Percentiles rank a stretch among this genome's conserved stretches.
Conservation (phyloP, 2,113 vertebrate genomes). For the Mus pahari region DNA sequence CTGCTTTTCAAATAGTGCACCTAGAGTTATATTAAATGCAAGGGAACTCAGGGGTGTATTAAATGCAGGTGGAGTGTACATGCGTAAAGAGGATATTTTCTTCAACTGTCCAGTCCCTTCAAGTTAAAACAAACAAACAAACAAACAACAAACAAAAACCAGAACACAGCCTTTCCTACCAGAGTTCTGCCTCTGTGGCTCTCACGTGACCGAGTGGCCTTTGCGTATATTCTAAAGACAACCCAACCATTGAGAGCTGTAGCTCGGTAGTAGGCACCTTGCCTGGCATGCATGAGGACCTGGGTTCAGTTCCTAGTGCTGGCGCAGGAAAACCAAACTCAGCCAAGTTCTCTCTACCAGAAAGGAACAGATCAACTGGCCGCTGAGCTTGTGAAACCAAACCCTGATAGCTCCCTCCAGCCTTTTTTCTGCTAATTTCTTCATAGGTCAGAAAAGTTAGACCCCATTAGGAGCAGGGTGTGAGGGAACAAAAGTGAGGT, state of each 20-base stretch:
- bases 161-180: neutral
- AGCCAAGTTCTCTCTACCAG: neutral
- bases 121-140: neutral
- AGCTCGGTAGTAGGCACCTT: neutral
- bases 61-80: slow-evolving; percentile 17
- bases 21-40: slow-evolving; percentile 41
- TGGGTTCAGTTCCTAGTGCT: neutral
- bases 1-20: slow-evolving; percentile 52
- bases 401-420: neutral
- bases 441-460: slow-evolving; percentile 13
- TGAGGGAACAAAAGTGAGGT: neutral
- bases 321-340: neutral
- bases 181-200: slow-evolving; percentile 6
- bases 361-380: neutral
- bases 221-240: slow-evolving; percentile 35
- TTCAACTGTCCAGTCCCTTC: neutral
- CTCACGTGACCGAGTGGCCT: slow-evolving; percentile 21
- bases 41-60: slow-evolving; percentile 5
- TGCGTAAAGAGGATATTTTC: slow-evolving; percentile 63
- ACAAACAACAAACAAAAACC: neutral
- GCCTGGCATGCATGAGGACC: neutral
- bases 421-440: neutral
- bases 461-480: neutral
- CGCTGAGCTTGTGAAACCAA: neutral
- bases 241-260: neutral